Evolutionary conservation across 2,797 vertebrate species (phyloP).

Genomic region (Coracias cyanogaster): DNA sequence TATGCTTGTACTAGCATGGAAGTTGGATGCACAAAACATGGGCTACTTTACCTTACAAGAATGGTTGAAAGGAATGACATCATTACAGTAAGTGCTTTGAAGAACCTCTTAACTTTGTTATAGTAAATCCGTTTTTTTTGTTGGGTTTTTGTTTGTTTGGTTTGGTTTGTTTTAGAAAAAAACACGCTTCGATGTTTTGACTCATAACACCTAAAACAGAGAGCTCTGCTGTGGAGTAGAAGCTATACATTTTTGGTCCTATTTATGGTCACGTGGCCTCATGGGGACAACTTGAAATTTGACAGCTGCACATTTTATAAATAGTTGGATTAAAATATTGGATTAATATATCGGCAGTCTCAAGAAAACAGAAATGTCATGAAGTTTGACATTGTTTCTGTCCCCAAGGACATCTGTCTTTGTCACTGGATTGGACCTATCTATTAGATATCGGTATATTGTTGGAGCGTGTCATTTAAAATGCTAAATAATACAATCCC

Average conservation of each 20-base stretch:
- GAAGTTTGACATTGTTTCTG: background rate
- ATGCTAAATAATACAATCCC: background rate
- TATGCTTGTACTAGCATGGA: constrained; percentile 99
- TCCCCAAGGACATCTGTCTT: background rate
- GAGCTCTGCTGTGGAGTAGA: background rate
- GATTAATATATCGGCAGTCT: background rate
- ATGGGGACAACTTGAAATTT: background rate
- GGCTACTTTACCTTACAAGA: constrained; percentile 99
- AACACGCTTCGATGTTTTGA: background rate
- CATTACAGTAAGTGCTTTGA: constrained; percentile 90
- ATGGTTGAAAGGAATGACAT: constrained; percentile 98
- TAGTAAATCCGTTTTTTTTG: background rate
- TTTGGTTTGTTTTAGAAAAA: background rate
- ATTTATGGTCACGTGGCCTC: background rate
- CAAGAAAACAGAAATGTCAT: background rate
- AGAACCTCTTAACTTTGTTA: background rate
- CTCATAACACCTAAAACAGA: background rate
- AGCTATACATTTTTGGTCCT: background rate
- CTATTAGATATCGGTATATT: background rate
- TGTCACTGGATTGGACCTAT: background rate
- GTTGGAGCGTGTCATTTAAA: background rate
- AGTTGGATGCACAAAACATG: constrained; percentile 99
- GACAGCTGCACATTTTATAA: background rate
- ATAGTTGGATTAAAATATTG: background rate
- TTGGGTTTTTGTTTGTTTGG: no score